Conservation (phyloP, 1,140 invertebrate species). For the Pararge aegeria region DNA sequence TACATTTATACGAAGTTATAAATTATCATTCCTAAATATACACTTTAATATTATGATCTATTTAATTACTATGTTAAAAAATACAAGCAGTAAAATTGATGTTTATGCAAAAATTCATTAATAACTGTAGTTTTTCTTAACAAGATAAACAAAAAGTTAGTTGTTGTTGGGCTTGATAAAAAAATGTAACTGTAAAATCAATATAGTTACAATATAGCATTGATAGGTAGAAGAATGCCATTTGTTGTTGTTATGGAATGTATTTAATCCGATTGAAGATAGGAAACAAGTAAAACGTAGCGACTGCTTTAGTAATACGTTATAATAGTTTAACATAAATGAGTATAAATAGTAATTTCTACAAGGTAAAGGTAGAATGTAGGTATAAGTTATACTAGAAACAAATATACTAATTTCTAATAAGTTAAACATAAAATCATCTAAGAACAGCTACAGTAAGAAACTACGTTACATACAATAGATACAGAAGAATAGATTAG, state of each 20-base stretch:
- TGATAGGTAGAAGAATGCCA: too few relatives aligned
- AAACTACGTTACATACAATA: conserved; percentile 71
- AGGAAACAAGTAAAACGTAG: background rate
- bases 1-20: conserved; percentile 44
- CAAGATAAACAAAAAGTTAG: too few relatives aligned
- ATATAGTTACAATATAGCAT: background rate
- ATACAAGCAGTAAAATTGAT: conserved; percentile 27
- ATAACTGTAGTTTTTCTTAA: too few relatives aligned
- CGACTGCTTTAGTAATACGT: background rate
- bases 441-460: conserved; percentile 59
- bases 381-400: conserved; percentile 21
- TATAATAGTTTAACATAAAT: conserved; percentile 8
- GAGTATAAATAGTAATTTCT: conserved; percentile 8
- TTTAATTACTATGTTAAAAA: conserved; percentile 25
- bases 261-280: background rate
- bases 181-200: too few relatives aligned
- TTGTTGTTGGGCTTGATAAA: too few relatives aligned
- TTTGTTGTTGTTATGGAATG: too few relatives aligned
- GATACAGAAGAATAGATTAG: conserved; percentile 74
- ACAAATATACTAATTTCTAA: conserved; percentile 25
- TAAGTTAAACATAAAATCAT: conserved; percentile 42
- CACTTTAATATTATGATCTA: conserved; percentile 11
- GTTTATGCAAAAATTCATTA: conserved; percentile 9
- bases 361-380: conserved; percentile 15
- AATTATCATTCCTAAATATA: conserved; percentile 22